phyloP scores from a whole-genome alignment of 2,113 vertebrate species.

The Etheostoma cragini region DNA sequence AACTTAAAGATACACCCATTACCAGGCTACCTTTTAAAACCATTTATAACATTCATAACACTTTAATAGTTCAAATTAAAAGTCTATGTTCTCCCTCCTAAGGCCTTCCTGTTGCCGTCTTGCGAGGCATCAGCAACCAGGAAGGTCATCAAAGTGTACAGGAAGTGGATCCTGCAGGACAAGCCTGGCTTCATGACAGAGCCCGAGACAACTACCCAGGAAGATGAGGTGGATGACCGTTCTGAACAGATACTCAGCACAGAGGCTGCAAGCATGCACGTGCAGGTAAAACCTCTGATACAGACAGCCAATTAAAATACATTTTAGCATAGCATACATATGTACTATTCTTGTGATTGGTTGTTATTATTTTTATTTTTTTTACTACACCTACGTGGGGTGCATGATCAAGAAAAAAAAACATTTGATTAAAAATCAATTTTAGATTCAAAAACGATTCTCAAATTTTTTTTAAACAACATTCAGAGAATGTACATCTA shows the following conservation, averaged over 20 bases:
- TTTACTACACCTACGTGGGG: no score
- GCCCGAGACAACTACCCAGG: slow-evolving; percentile 85
- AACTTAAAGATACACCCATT: neutral
- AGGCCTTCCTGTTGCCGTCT: slow-evolving; percentile 96
- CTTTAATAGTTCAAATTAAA: neutral
- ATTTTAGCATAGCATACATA: neutral
- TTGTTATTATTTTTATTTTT: neutral
- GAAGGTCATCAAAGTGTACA: slow-evolving; percentile 96
- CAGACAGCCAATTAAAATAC: neutral
- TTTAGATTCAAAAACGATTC: no score
- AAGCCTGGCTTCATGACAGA: slow-evolving; percentile 96
- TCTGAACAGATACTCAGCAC: slow-evolving; percentile 70
- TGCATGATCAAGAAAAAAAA: no score
- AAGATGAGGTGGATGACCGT: slow-evolving; percentile 81
- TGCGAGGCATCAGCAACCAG: slow-evolving; percentile 92
- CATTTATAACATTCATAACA: neutral
- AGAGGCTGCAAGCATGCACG: slow-evolving; percentile 85
- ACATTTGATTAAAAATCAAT: no score
- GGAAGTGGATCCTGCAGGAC: slow-evolving; percentile 95
- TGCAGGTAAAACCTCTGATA: slow-evolving; percentile 63
- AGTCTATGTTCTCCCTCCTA: neutral
- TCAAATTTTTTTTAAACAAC: no score
- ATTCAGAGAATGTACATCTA: no score
- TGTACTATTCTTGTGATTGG: neutral
- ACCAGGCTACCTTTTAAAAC: neutral